Evolutionary conservation across 2,797 vertebrate species (phyloP).

Genomic region (Enteromius viviparus): DNA sequence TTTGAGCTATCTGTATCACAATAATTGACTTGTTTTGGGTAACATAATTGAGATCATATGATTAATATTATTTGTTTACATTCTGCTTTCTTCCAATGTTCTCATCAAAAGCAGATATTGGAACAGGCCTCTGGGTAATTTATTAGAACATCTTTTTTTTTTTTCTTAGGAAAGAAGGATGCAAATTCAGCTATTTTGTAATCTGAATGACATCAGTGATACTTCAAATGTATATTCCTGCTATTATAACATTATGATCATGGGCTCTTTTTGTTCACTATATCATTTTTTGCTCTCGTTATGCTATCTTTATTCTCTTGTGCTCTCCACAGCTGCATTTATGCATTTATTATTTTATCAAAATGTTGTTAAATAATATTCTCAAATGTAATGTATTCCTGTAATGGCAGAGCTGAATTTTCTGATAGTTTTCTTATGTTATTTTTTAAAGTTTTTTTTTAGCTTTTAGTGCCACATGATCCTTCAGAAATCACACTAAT

Average conservation of each 20-base stretch:
- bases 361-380: neutral
- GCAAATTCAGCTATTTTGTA: slow-evolving; percentile 50
- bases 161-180: slow-evolving; percentile 49
- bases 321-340: neutral
- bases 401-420: neutral
- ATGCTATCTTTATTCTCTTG: neutral
- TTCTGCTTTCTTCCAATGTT: slow-evolving; percentile 20
- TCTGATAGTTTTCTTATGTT: neutral
- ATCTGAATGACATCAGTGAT: neutral
- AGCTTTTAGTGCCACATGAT: neutral
- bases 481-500: neutral
- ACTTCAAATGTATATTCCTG: neutral
- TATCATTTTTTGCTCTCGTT: neutral
- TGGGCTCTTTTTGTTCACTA: neutral
- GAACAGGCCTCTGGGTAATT: slow-evolving; percentile 48
- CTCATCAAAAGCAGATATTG: slow-evolving; percentile 47
- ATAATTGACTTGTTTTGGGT: slow-evolving; percentile 41
- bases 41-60: slow-evolving; percentile 38
- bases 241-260: neutral
- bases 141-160: slow-evolving; percentile 41
- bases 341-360: neutral
- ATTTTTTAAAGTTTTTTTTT: no score
- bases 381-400: neutral
- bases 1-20: slow-evolving; percentile 30
- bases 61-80: slow-evolving; percentile 40